phyloP scores from a whole-genome alignment of 2,888 invertebrate species.

The Serrognathus titanus region DNA sequence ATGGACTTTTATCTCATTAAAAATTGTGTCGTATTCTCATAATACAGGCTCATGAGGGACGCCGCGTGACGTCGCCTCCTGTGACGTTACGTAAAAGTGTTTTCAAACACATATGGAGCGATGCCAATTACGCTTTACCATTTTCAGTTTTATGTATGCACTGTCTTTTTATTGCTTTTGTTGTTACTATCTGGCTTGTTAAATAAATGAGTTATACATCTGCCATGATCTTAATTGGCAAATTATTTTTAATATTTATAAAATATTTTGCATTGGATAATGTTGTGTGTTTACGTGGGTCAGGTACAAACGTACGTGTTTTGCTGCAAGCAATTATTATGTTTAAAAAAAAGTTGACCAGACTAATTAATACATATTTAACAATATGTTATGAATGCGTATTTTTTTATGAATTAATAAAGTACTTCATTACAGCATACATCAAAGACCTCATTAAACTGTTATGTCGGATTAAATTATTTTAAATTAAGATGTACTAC shows the following conservation, averaged over 20 bases:
- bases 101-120: conserved; percentile 24
- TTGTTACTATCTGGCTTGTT: not conserved
- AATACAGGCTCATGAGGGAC: conserved; percentile 10
- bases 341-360: no score
- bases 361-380: no score
- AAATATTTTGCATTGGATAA: not conserved
- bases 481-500: no score
- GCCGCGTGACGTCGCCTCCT: conserved; percentile 19
- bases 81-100: conserved; percentile 22
- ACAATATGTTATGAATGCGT: no score
- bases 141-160: not conserved
- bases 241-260: not conserved
- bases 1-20: conserved; percentile 23
- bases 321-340: no score
- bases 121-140: conserved; percentile 20
- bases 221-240: not conserved
- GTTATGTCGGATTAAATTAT: no score
- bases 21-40: conserved; percentile 11
- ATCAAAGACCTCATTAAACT: no score
- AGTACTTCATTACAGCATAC: no score
- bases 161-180: not conserved
- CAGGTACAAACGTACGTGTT: not conserved
- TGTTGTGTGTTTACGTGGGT: not conserved
- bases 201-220: not conserved
- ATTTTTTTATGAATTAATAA: no score